Base-by-base conservation (phyloP, 1,140 invertebrate genomes). In the Trichonephila clavipes region DNA sequence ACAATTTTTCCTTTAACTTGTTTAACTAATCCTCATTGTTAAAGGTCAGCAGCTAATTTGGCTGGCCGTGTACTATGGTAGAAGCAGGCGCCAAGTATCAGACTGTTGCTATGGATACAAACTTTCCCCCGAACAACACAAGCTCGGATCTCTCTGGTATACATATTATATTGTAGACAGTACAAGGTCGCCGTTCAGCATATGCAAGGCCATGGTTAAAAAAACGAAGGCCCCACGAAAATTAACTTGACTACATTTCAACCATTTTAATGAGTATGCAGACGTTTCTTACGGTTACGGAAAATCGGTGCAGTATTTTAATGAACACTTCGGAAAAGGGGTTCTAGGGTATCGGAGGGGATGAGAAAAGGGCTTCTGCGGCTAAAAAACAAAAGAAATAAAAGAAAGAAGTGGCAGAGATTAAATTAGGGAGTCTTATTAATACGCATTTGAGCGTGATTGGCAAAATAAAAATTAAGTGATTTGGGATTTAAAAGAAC, bases 11-110 rank as follows among this genome's bases (percentile, higher is more conserved):
- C 64, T 86, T 92, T 92, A 92, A 92, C 90, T 92, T 92, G 90
- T 86, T 92, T 92, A 92, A 92, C 90, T 92, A 92, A 92, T 86
- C 83, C 61, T 66, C 82, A 86, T 92, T 86, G 90, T 92, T 92
- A 92, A 92, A 92, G 90, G 90, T 92, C 90, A 92, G 61, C 69
- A 86, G 90, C 82, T 92, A 92, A 92, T 92, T 92, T 92, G 64
- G 90, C 82, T 92, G 90, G 40, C 82, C 90, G 82, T 92, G 90
- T 92, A 86, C 90, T 92, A 86, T 91, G 90, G 90, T 83, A 62
- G 88, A 59, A 58, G 64, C 77, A 83, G 90, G 82, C 82, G 90
- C 90, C 82, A 92, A 92, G 90, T 92, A 92, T 86, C 89, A 61
- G 77, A 83, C 77, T 82, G 77, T 91, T 64, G 44, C 90, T 24